Evolutionary conservation across 2,888 invertebrate genomes (phyloP).

Genomic region (Cybosia mesomella): DNA sequence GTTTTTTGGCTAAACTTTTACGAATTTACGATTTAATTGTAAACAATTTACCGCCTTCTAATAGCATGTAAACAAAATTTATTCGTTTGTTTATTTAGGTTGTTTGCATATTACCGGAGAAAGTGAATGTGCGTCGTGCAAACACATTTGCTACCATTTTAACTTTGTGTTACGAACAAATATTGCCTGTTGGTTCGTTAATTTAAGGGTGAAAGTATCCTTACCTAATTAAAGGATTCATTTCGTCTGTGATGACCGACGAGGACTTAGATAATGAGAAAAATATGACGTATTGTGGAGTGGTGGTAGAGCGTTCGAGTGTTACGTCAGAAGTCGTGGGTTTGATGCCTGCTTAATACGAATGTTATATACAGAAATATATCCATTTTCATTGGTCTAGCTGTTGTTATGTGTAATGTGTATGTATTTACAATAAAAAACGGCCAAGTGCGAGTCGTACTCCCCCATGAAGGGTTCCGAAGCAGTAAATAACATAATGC

Average conservation of each 20-base stretch:
- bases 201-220: neutral
- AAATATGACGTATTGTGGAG: too few relatives aligned
- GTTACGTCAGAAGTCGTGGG: too few relatives aligned
- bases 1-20: neutral
- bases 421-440: too few relatives aligned
- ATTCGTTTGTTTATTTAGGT: slow-evolving; percentile 19
- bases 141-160: slow-evolving; percentile 20
- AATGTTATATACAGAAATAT: too few relatives aligned
- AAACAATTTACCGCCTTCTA: slow-evolving; percentile 16
- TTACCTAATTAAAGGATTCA: neutral
- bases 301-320: too few relatives aligned
- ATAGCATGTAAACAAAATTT: slow-evolving; percentile 17
- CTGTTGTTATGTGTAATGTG: too few relatives aligned
- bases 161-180: slow-evolving; percentile 20
- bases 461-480: too few relatives aligned
- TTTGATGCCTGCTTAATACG: too few relatives aligned
- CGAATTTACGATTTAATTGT: slow-evolving; percentile 12
- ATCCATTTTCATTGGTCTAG: too few relatives aligned
- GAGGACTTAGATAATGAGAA: neutral
- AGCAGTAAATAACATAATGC: too few relatives aligned
- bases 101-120: slow-evolving; percentile 14
- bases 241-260: too few relatives aligned
- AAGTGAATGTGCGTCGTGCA: slow-evolving; percentile 7
- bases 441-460: too few relatives aligned
- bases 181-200: slow-evolving; percentile 17